Evolutionary conservation across 1,140 invertebrate genomes (phyloP).

Genomic region (Polypedilum pembai): DNA sequence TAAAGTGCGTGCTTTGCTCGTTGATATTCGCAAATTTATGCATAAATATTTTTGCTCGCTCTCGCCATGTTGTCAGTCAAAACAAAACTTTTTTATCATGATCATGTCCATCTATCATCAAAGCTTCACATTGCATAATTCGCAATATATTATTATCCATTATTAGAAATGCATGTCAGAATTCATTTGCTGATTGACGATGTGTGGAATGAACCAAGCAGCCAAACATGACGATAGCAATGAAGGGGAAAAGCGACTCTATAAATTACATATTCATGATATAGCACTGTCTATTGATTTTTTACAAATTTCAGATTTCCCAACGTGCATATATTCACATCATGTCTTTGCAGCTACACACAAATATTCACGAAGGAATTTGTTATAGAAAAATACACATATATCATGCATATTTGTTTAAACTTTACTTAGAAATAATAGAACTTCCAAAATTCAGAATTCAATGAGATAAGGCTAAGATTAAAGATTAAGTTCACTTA

Average conservation of each 20-base stretch:
- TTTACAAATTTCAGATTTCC: background rate
- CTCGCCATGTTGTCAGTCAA: too few species aligned
- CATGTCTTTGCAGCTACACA: background rate
- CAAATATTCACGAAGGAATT: too few species aligned
- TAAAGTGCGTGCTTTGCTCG: too few species aligned
- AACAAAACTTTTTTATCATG: background rate
- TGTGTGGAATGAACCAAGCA: background rate
- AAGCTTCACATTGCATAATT: background rate
- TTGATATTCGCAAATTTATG: too few species aligned
- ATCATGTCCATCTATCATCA: background rate
- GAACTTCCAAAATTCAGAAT: too few species aligned
- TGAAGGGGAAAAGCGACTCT: too few species aligned
- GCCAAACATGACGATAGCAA: background rate
- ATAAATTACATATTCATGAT: conserved; percentile 8
- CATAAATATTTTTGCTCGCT: too few species aligned
- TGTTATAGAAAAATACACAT: too few species aligned
- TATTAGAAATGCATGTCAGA: conserved; percentile 2
- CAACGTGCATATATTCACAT: background rate
- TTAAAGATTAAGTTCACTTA: too few species aligned
- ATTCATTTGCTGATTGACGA: background rate
- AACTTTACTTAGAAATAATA: too few species aligned
- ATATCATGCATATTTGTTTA: too few species aligned
- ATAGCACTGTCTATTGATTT: background rate
- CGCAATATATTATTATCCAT: background rate
- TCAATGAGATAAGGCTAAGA: too few species aligned